Base-by-base conservation (phyloP, 2,797 vertebrate species). In the Salmo trutta region DNA sequence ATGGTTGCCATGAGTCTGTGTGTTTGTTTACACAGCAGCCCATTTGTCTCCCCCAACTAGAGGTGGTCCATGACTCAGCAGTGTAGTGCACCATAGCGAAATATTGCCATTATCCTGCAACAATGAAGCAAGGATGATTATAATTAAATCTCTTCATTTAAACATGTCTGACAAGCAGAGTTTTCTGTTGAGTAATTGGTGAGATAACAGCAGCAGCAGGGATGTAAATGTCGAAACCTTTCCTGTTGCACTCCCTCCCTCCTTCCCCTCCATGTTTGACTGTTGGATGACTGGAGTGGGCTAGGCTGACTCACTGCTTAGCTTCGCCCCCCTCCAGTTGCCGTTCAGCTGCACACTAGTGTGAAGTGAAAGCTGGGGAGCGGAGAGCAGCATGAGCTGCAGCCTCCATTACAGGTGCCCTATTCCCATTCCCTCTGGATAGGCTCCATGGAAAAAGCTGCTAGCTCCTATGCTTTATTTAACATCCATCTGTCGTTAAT, bases 381-480 rank as follows among this genome's bases (percentile, higher is more conserved):
- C 29, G 6, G 76, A 81, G 85, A 79, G 79, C n/a, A 36, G 64
- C 56, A 4, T 10, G 17, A 47, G 82, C 67, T 75, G 79, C 76
- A 3, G n/a, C 52, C 77, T 85, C 83, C 66, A 17, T 5, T 64
- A 56, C 68, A 2, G 29, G 56, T 41, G 33, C n/a, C 56, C n/a
- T 29, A 64, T 16, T 64, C n/a, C n/a, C 73, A 73, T 68, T 77
- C 79, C 77, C 77, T 79, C 84, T 77, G 83, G 85, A 82, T 66
- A 2, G 87, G 90, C 84, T 83, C 89, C 87, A 91, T 91, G 89
- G 88, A 74, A 74, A 90, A 83, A 75, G 78, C 83, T 84, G 84
- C 84, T 86, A 79, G 82, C 86, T 89, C 80, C 31, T 78, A 78
- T 76, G 82, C 83, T 87, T 86, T 82, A 88, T 86, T 89, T 88